Evolutionary conservation across 2,888 invertebrate species (phyloP).

Genomic region (Ophioninae sp.): DNA sequence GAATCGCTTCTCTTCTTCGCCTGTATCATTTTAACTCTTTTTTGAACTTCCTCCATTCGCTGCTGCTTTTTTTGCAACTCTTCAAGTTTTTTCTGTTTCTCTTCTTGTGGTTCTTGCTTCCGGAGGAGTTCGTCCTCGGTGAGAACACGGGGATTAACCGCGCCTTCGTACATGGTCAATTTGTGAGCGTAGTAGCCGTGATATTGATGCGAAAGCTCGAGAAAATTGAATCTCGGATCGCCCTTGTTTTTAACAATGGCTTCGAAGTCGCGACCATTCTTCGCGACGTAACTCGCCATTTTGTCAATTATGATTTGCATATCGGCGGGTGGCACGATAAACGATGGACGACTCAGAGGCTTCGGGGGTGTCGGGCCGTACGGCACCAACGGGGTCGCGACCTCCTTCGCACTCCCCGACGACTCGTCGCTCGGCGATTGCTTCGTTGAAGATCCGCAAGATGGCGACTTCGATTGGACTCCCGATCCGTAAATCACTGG

Average conservation of each 20-base stretch:
- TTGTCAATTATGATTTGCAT: conserved; percentile 95
- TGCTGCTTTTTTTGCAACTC: conserved; percentile 78
- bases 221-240: conserved; percentile 93
- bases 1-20: conserved; percentile 77
- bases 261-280: conserved; percentile 97
- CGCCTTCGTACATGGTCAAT: conserved; percentile 82
- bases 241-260: conserved; percentile 91
- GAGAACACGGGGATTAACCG: conserved; percentile 76
- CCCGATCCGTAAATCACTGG: conserved; percentile 77
- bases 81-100: conserved; percentile 78
- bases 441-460: conserved; percentile 56
- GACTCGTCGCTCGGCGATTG: conserved; percentile 58
- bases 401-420: conserved; percentile 66
- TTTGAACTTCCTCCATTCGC: conserved; percentile 80
- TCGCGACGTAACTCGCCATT: conserved; percentile 97
- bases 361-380: conserved; percentile 77
- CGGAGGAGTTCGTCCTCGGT: conserved; percentile 78
- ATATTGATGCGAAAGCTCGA: conserved; percentile 89
- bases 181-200: conserved; percentile 91
- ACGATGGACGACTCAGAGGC: conserved; percentile 80
- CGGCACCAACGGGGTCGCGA: conserved; percentile 74
- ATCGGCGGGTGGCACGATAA: conserved; percentile 89
- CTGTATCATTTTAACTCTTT: conserved; percentile 78
- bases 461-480: conserved; percentile 71
- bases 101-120: conserved; percentile 78